phyloP scores from a whole-genome alignment of 1,140 invertebrate species.

The Drosophila triauraria region DNA sequence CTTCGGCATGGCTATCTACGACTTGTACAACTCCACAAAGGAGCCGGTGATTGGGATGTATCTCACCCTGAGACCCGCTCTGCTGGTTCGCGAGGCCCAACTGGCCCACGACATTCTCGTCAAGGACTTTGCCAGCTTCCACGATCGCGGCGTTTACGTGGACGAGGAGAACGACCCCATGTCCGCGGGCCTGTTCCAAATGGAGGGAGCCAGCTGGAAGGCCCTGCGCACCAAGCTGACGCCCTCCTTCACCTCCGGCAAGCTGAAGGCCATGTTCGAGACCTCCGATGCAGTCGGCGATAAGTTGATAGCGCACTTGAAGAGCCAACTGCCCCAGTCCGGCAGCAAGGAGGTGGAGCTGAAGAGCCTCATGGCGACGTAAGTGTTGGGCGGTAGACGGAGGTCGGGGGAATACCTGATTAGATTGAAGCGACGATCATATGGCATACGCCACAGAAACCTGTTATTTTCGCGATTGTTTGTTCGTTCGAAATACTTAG shows the following conservation, averaged over 20 bases:
- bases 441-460: neutral
- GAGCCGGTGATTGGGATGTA: constrained; percentile 77
- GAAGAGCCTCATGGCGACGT: constrained; percentile 63
- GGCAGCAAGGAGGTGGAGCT: constrained; percentile 57
- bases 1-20: constrained; percentile 71
- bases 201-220: constrained; percentile 86
- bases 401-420: neutral
- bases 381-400: constrained; percentile 11
- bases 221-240: constrained; percentile 85
- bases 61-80: constrained; percentile 72
- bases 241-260: constrained; percentile 87
- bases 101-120: constrained; percentile 84
- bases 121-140: constrained; percentile 85
- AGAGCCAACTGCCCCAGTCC: constrained; percentile 32
- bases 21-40: constrained; percentile 60
- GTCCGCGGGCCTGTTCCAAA: constrained; percentile 83
- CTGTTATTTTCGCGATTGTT: constrained; percentile 2
- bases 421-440: neutral
- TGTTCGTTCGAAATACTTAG: constrained; percentile 1
- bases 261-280: constrained; percentile 87
- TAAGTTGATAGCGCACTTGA: constrained; percentile 67
- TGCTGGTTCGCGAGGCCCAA: constrained; percentile 85
- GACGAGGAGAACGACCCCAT: constrained; percentile 80
- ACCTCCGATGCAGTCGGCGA: constrained; percentile 84
- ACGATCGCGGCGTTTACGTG: constrained; percentile 84